Conservation (phyloP, 2,888 invertebrate species). For the Agriopis aurantiaria region DNA sequence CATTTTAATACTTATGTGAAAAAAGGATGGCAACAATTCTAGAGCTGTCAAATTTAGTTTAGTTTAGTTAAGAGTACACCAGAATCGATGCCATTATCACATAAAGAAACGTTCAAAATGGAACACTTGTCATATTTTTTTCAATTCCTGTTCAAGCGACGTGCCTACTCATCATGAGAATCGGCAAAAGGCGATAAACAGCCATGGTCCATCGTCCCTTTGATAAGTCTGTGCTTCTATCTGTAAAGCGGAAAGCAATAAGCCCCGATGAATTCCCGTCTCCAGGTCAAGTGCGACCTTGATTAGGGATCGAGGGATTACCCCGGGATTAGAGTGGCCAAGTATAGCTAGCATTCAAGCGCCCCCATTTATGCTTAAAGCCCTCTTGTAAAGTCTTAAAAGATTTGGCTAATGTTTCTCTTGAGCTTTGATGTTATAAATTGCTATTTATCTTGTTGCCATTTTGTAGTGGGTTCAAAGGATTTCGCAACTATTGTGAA, state of each 20-base stretch:
- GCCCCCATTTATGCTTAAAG: constrained; percentile 39
- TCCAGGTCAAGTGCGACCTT: constrained; percentile 47
- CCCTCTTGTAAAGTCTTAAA: constrained; percentile 40
- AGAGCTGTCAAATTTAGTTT: too few species aligned
- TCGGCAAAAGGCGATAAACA: constrained; percentile 27
- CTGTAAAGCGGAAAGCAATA: constrained; percentile 43
- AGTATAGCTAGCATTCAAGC: constrained; percentile 43
- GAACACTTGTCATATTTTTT: neutral
- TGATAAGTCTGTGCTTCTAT: constrained; percentile 16
- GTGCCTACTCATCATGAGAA: neutral
- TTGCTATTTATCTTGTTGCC: constrained; percentile 30
- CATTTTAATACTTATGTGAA: too few species aligned
- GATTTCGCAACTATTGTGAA: neutral
- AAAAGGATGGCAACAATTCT: too few species aligned
- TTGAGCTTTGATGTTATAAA: constrained; percentile 34
- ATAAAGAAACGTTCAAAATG: neutral
- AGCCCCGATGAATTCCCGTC: constrained; percentile 43
- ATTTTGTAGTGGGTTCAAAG: constrained; percentile 20
- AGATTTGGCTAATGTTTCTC: constrained; percentile 38
- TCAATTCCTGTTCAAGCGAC: neutral
- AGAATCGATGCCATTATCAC: too few species aligned
- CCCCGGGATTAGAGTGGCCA: constrained; percentile 42
- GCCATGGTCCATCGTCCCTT: constrained; percentile 24
- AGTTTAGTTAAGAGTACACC: too few species aligned
- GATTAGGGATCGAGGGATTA: constrained; percentile 49